These are phyloP conservation scores for Pterobdella sp. DNA, from an alignment of 2,888 invertebrate species.

Conservation along the genomic window DNA sequence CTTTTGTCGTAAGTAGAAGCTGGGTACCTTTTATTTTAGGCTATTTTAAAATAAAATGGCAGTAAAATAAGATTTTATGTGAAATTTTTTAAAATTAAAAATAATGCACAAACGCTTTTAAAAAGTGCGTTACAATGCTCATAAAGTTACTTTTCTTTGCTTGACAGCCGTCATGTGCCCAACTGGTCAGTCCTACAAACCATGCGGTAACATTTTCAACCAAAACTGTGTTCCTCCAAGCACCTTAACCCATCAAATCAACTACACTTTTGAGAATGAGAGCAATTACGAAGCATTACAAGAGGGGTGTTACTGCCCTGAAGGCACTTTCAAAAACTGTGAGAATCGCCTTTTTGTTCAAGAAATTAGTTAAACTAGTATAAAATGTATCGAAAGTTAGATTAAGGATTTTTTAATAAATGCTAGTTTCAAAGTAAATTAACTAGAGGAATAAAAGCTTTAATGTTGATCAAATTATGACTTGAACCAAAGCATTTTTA, in stretches of 20 bases:
- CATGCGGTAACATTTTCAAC: constrained; percentile 17
- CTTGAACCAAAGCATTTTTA: neutral
- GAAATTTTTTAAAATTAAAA: too few relatives aligned
- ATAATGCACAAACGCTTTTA: too few relatives aligned
- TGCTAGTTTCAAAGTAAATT: neutral
- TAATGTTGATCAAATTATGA: too few relatives aligned
- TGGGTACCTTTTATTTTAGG: neutral
- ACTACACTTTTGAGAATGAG: neutral
- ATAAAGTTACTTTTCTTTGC: neutral
- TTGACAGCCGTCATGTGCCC: constrained; percentile 30
- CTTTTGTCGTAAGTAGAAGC: constrained; percentile 21
- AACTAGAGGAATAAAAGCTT: neutral
- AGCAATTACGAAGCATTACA: neutral
- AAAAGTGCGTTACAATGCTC: neutral
- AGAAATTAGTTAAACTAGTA: neutral
- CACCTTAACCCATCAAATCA: neutral
- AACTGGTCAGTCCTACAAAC: constrained; percentile 15
- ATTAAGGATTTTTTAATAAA: neutral
- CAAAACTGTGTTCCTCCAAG: constrained; percentile 8
- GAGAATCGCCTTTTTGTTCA: neutral
- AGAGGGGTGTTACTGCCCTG: constrained; percentile 30
- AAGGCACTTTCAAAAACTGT: constrained; percentile 14
- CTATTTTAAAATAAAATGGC: neutral
- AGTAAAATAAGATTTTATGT: too few relatives aligned
- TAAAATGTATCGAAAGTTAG: neutral